Evolutionary conservation across 2,888 invertebrate genomes (phyloP).

Genomic region (Diadegma fenestrale): DNA sequence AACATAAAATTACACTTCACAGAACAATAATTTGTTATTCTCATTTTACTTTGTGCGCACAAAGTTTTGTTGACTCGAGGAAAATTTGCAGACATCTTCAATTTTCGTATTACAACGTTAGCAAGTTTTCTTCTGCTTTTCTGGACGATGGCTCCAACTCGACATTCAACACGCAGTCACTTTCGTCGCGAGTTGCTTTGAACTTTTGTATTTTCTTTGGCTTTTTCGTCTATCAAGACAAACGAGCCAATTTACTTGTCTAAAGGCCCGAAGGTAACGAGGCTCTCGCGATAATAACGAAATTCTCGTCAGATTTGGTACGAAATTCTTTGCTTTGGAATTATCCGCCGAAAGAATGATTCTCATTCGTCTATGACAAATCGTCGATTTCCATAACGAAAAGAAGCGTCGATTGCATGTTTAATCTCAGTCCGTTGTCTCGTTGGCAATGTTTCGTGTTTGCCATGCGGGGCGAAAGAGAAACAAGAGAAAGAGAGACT

Average conservation of each 20-base stretch:
- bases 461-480: constrained; percentile 1
- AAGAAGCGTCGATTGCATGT: background rate
- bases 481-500: constrained; percentile 40
- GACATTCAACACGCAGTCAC: background rate
- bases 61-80: constrained; percentile 13
- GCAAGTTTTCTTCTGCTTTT: constrained; percentile 29
- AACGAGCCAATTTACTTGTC: constrained; percentile 1
- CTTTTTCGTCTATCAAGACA: background rate
- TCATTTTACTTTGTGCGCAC: constrained; percentile 23
- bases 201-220: background rate
- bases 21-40: constrained; percentile 54
- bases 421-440: background rate
- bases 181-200: background rate
- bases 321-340: background rate
- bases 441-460: constrained; percentile 19
- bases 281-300: background rate
- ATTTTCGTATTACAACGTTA: constrained; percentile 51
- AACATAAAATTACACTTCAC: constrained; percentile 46
- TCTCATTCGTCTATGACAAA: background rate
- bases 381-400: background rate
- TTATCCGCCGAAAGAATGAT: background rate
- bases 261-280: no score
- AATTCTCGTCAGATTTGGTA: background rate
- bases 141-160: background rate
- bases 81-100: constrained; percentile 24